phyloP scores from a whole-genome alignment of 2,113 vertebrate genomes.

The Solea senegalensis region DNA sequence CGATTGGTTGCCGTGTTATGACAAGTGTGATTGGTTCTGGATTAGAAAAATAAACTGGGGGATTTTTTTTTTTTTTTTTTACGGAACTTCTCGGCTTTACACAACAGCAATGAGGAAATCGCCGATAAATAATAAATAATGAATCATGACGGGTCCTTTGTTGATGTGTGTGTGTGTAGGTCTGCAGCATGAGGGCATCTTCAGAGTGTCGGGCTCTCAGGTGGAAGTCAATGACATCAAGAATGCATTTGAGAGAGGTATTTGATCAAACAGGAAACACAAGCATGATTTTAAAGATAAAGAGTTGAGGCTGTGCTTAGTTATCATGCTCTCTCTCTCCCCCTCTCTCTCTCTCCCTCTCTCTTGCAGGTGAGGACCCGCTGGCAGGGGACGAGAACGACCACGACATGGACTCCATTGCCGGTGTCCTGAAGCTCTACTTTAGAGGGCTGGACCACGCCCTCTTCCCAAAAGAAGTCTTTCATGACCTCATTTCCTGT shows the following conservation, averaged over 20 bases:
- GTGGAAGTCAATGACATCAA: slow-evolving; percentile 99
- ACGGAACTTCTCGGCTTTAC: neutral
- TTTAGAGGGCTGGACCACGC: slow-evolving; percentile 94
- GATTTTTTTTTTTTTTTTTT: neutral
- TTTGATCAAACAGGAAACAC: slow-evolving; percentile 8
- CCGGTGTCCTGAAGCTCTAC: slow-evolving; percentile 96
- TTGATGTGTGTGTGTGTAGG: slow-evolving; percentile 74
- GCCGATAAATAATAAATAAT: neutral
- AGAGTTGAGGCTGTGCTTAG: neutral
- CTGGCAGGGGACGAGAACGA: slow-evolving; percentile 97
- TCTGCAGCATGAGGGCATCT: slow-evolving; percentile 96
- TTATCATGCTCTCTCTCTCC: neutral
- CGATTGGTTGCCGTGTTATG: slow-evolving; percentile 40
- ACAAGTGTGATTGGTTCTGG: slow-evolving; percentile 24
- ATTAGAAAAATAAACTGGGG: slow-evolving; percentile 1
- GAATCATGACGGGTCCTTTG: too few species aligned
- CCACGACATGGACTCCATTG: slow-evolving; percentile 98
- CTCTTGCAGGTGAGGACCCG: slow-evolving; percentile 89
- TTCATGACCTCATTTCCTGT: slow-evolving; percentile 95
- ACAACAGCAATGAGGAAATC: neutral
- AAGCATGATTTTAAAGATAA: neutral
- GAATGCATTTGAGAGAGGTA: slow-evolving; percentile 98
- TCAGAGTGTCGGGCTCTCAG: slow-evolving; percentile 96
- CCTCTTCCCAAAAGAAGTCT: slow-evolving; percentile 98
- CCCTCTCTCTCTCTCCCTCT: neutral